Percentiles rank a stretch among this genome's conserved stretches.
Evolutionary conservation across 2,797 vertebrate genomes (phyloP).

Genomic region (Salarias fasciatus): DNA sequence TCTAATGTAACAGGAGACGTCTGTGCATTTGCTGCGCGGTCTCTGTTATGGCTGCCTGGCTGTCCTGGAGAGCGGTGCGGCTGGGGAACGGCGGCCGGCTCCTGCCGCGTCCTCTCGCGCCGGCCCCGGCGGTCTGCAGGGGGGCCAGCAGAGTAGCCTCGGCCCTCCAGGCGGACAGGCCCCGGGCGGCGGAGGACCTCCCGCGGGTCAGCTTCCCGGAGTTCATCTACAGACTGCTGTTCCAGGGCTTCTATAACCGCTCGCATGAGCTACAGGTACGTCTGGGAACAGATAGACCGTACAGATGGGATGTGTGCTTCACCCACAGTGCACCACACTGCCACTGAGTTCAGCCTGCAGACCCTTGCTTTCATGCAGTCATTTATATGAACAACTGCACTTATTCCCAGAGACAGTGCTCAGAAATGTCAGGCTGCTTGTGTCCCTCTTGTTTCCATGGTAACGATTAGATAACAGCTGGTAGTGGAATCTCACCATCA

Average conservation of each 20-base stretch:
- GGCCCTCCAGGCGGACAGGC: slow-evolving; percentile 40
- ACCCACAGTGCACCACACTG: too few relatives aligned
- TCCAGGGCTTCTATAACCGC: slow-evolving; percentile 72
- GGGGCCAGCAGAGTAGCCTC: slow-evolving; percentile 18
- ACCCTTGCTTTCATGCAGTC: too few relatives aligned
- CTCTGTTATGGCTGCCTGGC: slow-evolving; percentile 62
- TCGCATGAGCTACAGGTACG: slow-evolving; percentile 82
- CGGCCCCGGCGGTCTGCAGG: slow-evolving; percentile 15
- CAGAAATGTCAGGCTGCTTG: slow-evolving; percentile 9
- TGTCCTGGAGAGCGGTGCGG: slow-evolving; percentile 17
- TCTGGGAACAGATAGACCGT: too few relatives aligned
- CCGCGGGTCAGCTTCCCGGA: slow-evolving; percentile 57
- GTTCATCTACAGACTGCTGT: slow-evolving; percentile 72
- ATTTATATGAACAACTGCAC: not conserved
- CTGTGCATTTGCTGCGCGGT: slow-evolving; percentile 10
- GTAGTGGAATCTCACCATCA: too few relatives aligned
- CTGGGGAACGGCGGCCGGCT: slow-evolving; percentile 21
- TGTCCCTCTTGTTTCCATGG: slow-evolving; percentile 27
- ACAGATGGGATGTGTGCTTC: too few relatives aligned
- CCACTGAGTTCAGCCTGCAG: too few relatives aligned
- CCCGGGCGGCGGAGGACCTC: slow-evolving; percentile 69
- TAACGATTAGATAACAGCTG: too few relatives aligned
- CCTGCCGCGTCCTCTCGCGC: not conserved
- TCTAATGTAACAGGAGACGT: slow-evolving; percentile 24
- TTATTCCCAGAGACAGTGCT: not conserved